Evolutionary conservation across 2,113 vertebrate species (phyloP), one percentile per base, ranked within the genome.

Genomic region (Hemicordylus capensis): DNA sequence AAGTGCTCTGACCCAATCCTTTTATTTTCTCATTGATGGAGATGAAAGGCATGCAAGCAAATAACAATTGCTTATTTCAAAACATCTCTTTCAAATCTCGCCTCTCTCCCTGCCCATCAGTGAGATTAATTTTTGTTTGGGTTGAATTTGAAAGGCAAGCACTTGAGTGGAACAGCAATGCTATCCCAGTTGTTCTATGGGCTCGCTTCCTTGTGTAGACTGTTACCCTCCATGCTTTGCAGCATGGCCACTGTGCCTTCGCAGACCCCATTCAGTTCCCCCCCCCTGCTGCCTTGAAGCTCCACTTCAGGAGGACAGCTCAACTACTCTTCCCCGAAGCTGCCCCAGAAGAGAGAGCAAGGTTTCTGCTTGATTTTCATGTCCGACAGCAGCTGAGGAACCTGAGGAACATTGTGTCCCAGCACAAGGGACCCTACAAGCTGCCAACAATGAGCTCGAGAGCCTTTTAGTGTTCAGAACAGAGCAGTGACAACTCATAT

Each of bases 111-210:
- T 0, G 11, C 82, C 70, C 77, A 19, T 82, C 15, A 89, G 61
- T 63, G 78, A 85, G 1, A 42, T 84, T 89, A 84, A 84, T 79
- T 89, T n/a, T 87, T 87, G 54, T 84, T 91, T 82, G 51, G 48
- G 26, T 85, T 81, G 42, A 37, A 2, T 85, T 91, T 92, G 80
- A 78, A 88, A 85, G 44, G 2, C 12, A 85, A 87, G 89, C 73
- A 89, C 73, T 4, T 87, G 81, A 67, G 83, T 0, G 0, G 39
- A 87, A 84, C 61, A 26, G 39, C 83, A 70, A 88, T 70, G 31
- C 61, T 89, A 51, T 9, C 28, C 14, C 12, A 86, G 76, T 3
- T 80, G 70, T 84, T 90, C 85, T 76, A 74, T 26, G 86, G 20
- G 11, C 34, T 84, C 84, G 7, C 54, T 82, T 39, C 2, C 0